These are phyloP conservation scores for Limnephilus marmoratus DNA, from an alignment of 2,888 invertebrate genomes.

Conservation along the genomic window DNA sequence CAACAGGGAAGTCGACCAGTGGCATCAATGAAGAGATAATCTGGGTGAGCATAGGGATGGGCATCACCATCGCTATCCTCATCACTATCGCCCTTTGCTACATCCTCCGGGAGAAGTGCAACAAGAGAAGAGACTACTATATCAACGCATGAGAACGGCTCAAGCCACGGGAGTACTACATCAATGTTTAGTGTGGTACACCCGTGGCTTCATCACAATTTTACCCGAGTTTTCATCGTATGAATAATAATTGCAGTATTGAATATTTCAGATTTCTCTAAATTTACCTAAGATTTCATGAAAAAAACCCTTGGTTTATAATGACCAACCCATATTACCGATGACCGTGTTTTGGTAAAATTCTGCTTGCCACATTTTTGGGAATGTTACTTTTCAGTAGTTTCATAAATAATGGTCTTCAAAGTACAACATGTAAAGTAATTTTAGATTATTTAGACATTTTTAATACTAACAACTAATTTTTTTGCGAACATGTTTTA, in stretches of 20 bases:
- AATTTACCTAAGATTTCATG: neutral
- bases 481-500: too few relatives aligned
- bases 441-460: too few relatives aligned
- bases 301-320: too few relatives aligned
- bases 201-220: slow-evolving; percentile 22
- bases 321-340: too few relatives aligned
- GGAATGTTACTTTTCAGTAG: too few relatives aligned
- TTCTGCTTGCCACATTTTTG: too few relatives aligned
- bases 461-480: too few relatives aligned
- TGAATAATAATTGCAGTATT: neutral
- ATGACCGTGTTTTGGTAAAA: too few relatives aligned
- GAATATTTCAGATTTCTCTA: neutral
- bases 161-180: slow-evolving; percentile 67
- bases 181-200: slow-evolving; percentile 54
- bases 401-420: too few relatives aligned
- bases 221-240: too few relatives aligned
- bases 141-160: slow-evolving; percentile 82
- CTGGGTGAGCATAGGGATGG: slow-evolving; percentile 93
- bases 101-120: slow-evolving; percentile 88
- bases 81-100: slow-evolving; percentile 91
- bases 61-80: slow-evolving; percentile 87
- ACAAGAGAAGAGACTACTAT: slow-evolving; percentile 84
- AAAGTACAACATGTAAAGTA: too few relatives aligned
- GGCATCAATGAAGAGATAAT: slow-evolving; percentile 93
- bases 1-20: slow-evolving; percentile 86